Percentiles rank a stretch among this genome's conserved stretches.
Evolutionary conservation across 2,113 vertebrate species (phyloP).

Genomic region (Mesitornis unicolor): DNA sequence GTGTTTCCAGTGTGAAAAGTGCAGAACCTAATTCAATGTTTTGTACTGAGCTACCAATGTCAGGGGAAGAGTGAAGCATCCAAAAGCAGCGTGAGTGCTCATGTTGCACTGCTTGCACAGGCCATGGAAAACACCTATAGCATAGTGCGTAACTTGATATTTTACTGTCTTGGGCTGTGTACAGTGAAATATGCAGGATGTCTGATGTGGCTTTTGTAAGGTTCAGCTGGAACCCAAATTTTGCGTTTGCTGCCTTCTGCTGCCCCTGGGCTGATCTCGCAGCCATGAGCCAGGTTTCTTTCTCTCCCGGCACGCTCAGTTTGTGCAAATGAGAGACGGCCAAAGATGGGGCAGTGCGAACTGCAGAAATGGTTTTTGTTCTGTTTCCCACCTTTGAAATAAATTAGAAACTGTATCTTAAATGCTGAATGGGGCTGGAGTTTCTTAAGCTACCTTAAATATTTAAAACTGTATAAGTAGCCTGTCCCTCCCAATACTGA

Average conservation of each 20-base stretch:
- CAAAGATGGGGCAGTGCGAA: neutral
- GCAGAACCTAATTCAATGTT: neutral
- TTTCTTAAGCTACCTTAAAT: neutral
- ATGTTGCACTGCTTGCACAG: neutral
- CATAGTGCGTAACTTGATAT: neutral
- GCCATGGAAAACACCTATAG: neutral
- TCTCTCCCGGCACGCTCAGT: neutral
- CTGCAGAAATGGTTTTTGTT: fast-evolving
- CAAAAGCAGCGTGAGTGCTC: neutral
- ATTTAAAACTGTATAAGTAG: neutral
- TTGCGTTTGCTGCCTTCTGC: neutral
- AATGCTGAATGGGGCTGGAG: neutral
- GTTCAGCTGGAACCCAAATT: neutral
- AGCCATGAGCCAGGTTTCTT: neutral
- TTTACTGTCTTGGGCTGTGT: neutral
- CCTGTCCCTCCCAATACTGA: neutral
- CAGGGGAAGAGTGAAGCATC: neutral
- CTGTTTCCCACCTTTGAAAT: neutral
- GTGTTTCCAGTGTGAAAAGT: neutral
- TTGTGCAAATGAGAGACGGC: neutral
- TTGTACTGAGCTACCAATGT: fast-evolving
- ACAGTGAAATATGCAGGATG: neutral
- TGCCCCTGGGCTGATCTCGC: neutral
- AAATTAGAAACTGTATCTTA: neutral
- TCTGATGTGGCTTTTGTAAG: neutral